phyloP scores from a whole-genome alignment of 2,113 vertebrate genomes.

The Pithys albifrons region DNA sequence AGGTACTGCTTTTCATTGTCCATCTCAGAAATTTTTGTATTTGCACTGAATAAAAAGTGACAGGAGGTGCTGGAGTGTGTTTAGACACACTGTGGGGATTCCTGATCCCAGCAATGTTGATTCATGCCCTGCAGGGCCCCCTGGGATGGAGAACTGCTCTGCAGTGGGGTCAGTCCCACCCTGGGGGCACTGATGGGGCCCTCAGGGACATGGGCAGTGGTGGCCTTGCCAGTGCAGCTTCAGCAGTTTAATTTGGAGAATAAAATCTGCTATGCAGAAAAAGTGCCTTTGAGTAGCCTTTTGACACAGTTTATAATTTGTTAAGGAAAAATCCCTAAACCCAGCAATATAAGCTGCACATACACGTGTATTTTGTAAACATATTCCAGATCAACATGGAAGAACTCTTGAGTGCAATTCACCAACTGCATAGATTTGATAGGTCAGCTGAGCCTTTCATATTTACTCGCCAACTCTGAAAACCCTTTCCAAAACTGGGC shows the following conservation, averaged over 20 bases:
- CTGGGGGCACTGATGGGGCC: too few relatives aligned
- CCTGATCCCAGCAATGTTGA: neutral
- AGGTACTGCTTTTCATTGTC: constrained; percentile 28
- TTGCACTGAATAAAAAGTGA: constrained; percentile 13
- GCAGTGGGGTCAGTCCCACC: too few relatives aligned
- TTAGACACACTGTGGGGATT: neutral
- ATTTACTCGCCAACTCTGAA: neutral
- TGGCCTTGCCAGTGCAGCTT: neutral
- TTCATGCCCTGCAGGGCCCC: too few relatives aligned
- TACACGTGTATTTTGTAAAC: neutral
- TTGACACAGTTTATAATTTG: neutral
- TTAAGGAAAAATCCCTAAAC: neutral
- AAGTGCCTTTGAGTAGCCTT: neutral
- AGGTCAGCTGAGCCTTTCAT: neutral
- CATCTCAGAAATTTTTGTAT: neutral
- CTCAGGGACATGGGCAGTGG: too few relatives aligned
- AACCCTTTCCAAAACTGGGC: neutral
- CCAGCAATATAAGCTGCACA: neutral
- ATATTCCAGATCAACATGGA: neutral
- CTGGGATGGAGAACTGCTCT: too few relatives aligned
- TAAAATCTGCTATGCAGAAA: neutral
- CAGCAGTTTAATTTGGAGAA: neutral
- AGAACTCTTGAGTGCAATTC: neutral
- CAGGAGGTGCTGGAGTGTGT: neutral
- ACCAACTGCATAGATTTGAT: neutral